Percentiles rank a stretch among this genome's conserved stretches.
These are phyloP conservation scores for Melipona bicolor DNA, from an alignment of 2,888 invertebrate species.

Conservation along the genomic window DNA sequence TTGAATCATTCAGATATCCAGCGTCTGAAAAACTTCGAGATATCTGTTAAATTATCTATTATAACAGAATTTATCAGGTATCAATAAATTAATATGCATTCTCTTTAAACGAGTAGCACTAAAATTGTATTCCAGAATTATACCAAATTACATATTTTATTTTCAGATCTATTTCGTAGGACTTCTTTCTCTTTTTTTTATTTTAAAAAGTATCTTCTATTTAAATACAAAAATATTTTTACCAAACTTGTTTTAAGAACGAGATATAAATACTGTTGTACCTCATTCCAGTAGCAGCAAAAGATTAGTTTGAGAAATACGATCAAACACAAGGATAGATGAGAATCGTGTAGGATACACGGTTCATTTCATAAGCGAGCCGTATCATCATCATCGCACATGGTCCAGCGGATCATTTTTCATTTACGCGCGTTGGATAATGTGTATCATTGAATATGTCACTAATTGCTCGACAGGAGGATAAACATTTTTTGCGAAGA, in stretches of 20 bases:
- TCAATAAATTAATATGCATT: not conserved
- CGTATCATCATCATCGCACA: conserved; percentile 13
- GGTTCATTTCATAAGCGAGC: conserved; percentile 23
- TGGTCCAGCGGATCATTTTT: conserved; percentile 43
- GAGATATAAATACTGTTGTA: not conserved
- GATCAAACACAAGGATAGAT: not conserved
- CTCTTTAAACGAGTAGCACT: not conserved
- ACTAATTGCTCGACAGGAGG: conserved; percentile 46
- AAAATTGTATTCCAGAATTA: not conserved
- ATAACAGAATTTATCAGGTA: not conserved
- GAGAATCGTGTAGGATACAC: not conserved
- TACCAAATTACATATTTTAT: not conserved
- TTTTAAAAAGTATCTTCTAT: not conserved
- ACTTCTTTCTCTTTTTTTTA: not conserved
- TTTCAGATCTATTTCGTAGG: not conserved
- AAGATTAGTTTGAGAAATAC: not conserved
- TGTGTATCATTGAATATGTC: conserved; percentile 44
- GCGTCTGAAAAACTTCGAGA: not conserved
- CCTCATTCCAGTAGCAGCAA: not conserved
- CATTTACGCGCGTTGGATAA: conserved; percentile 34
- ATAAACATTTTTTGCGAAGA: conserved; percentile 36
- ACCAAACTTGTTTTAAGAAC: not conserved
- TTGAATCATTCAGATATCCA: not conserved
- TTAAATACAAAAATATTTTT: not conserved
- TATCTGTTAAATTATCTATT: not conserved